Evolutionary conservation across 1,140 invertebrate species (phyloP).

Genomic region (Zaprionus davidi): DNA sequence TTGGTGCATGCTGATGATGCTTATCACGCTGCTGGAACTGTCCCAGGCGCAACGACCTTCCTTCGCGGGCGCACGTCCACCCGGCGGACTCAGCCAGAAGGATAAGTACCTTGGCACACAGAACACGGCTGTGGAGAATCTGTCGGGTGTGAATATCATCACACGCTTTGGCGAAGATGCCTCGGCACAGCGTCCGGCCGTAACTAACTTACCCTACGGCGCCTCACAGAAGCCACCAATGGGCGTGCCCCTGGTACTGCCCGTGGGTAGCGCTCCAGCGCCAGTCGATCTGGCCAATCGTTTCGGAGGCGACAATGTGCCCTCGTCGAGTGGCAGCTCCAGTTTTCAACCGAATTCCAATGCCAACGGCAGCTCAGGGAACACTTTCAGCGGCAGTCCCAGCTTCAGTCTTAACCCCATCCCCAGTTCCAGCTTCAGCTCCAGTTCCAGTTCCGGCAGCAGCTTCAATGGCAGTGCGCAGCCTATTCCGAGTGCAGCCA

Average conservation of each 20-base stretch:
- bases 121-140: slow-evolving; percentile 66
- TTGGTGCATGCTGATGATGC: slow-evolving; percentile 21
- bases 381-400: not conserved
- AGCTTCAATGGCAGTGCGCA: not conserved
- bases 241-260: slow-evolving; percentile 64
- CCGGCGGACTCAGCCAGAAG: slow-evolving; percentile 73
- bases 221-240: slow-evolving; percentile 69
- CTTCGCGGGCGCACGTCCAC: slow-evolving; percentile 73
- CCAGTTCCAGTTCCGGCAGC: not conserved
- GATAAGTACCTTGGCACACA: slow-evolving; percentile 71
- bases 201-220: slow-evolving; percentile 54
- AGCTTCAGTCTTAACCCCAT: not conserved
- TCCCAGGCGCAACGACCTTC: slow-evolving; percentile 70
- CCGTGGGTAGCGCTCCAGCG: slow-evolving; percentile 23
- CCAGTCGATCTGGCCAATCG: slow-evolving; percentile 45
- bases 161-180: slow-evolving; percentile 66
- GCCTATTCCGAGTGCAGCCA: not conserved
- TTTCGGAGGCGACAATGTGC: slow-evolving; percentile 41
- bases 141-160: slow-evolving; percentile 60
- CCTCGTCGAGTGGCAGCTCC: not conserved
- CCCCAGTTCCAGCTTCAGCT: not conserved
- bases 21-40: slow-evolving; percentile 42
- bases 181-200: slow-evolving; percentile 12
- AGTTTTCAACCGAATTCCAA: not conserved
- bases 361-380: not conserved